Conservation (phyloP, 1,140 invertebrate species). For the Cyclina sinensis region DNA sequence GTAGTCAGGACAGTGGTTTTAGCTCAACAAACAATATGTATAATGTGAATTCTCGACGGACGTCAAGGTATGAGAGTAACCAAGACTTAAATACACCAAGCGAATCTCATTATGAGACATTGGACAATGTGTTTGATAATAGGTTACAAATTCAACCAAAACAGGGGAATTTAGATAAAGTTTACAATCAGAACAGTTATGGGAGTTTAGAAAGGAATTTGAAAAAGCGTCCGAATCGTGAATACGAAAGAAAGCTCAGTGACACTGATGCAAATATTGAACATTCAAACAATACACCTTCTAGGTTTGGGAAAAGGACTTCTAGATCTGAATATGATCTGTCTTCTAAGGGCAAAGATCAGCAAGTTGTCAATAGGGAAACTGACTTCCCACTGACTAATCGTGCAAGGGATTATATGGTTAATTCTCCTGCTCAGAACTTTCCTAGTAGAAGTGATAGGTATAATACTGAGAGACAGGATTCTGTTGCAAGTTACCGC, state of each 20-base stretch:
- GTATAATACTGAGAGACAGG: neutral
- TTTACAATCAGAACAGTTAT: constrained; percentile 69
- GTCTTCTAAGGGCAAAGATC: constrained; percentile 51
- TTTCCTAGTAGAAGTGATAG: constrained; percentile 34
- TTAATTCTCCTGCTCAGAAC: neutral
- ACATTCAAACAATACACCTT: constrained; percentile 33
- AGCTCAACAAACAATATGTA: constrained; percentile 81
- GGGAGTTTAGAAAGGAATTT: constrained; percentile 79
- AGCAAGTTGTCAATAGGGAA: constrained; percentile 23
- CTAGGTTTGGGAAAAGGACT: constrained; percentile 52
- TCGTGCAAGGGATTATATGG: constrained; percentile 19
- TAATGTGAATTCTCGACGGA: constrained; percentile 78
- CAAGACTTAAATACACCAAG: constrained; percentile 73
- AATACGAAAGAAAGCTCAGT: constrained; percentile 64
- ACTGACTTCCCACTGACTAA: constrained; percentile 50
- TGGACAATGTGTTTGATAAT: constrained; percentile 57
- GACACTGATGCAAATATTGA: constrained; percentile 58
- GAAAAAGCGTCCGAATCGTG: constrained; percentile 40
- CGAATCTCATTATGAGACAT: constrained; percentile 39
- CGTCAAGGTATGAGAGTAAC: constrained; percentile 78
- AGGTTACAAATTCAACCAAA: constrained; percentile 61
- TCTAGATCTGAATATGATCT: constrained; percentile 67
- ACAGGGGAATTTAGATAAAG: constrained; percentile 72
- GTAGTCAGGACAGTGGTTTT: constrained; percentile 75
- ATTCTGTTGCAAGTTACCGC: constrained; percentile 20